A percentile compares a stretch with the other conserved stretches of the same genome.
Evolutionary conservation across 2,797 vertebrate genomes (phyloP).

Genomic region (Thripadectes ignobilis): DNA sequence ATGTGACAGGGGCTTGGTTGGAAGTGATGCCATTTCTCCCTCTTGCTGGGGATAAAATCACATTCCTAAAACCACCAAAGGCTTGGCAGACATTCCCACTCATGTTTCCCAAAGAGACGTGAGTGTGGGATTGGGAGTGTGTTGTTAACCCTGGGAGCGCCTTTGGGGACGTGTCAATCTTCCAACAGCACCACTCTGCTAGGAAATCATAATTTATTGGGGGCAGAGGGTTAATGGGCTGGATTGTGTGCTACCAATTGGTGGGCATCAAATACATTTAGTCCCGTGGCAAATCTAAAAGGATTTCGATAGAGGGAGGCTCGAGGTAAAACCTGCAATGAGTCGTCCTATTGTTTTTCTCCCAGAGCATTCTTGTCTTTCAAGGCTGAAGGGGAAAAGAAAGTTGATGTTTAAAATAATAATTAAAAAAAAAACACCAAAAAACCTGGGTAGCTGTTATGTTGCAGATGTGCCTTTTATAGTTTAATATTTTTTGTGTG

Average conservation of each 20-base stretch:
- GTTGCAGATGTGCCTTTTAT: conserved; percentile 26
- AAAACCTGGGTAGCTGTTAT: neutral
- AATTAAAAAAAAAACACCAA: neutral
- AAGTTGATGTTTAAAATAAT: conserved; percentile 8
- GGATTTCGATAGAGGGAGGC: conserved; percentile 17
- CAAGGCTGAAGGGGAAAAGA: neutral
- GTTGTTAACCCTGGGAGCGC: neutral
- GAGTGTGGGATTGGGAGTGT: conserved; percentile 39
- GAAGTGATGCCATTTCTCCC: conserved; percentile 32
- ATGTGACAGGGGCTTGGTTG: conserved; percentile 55
- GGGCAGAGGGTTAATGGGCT: conserved; percentile 28
- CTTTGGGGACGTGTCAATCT: conserved; percentile 50
- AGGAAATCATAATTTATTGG: conserved; percentile 65
- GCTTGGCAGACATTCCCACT: conserved; percentile 7
- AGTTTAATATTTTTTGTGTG: conserved; percentile 44
- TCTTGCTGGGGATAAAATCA: neutral
- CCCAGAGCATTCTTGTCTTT: neutral
- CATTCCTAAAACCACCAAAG: conserved; percentile 32
- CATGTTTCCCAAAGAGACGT: conserved; percentile 7
- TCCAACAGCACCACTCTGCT: neutral
- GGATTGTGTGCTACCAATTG: conserved; percentile 55
- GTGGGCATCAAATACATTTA: conserved; percentile 57
- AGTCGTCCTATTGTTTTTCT: neutral
- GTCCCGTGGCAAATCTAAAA: conserved; percentile 53
- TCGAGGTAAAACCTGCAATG: neutral